Evolutionary conservation across 2,888 invertebrate species (phyloP).

Genomic region (Pharmacophagus antenor): DNA sequence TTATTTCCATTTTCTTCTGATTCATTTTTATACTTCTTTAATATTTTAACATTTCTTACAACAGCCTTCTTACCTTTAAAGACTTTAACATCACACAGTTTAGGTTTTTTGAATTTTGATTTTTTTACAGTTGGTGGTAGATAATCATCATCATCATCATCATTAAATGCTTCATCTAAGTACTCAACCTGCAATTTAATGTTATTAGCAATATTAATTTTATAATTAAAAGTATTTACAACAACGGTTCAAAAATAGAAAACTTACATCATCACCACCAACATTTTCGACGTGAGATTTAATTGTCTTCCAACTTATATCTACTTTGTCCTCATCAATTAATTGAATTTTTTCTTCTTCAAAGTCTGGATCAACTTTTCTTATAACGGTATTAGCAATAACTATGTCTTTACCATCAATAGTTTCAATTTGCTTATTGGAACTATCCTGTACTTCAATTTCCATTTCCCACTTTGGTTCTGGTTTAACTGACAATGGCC

Average conservation of each 20-base stretch:
- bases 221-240: not conserved
- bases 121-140: constrained; percentile 59
- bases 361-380: constrained; percentile 62
- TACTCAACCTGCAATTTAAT: constrained; percentile 57
- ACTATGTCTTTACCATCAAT: constrained; percentile 65
- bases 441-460: constrained; percentile 52
- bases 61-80: constrained; percentile 64
- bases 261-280: constrained; percentile 56
- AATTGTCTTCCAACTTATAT: constrained; percentile 56
- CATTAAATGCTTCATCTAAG: constrained; percentile 61
- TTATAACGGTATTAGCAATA: constrained; percentile 72
- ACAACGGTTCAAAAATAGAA: too few relatives aligned
- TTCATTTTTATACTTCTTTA: constrained; percentile 57
- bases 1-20: constrained; percentile 38
- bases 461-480: constrained; percentile 77
- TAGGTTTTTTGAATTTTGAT: constrained; percentile 67
- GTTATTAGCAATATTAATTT: too few relatives aligned
- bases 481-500: constrained; percentile 58
- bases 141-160: constrained; percentile 68
- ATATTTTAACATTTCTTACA: constrained; percentile 62
- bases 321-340: constrained; percentile 42
- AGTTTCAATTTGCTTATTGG: constrained; percentile 50
- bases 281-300: constrained; percentile 38
- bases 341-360: constrained; percentile 42
- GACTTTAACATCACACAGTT: constrained; percentile 65